Base-by-base conservation (phyloP, 2,113 vertebrate genomes). In the Bos indicus region DNA sequence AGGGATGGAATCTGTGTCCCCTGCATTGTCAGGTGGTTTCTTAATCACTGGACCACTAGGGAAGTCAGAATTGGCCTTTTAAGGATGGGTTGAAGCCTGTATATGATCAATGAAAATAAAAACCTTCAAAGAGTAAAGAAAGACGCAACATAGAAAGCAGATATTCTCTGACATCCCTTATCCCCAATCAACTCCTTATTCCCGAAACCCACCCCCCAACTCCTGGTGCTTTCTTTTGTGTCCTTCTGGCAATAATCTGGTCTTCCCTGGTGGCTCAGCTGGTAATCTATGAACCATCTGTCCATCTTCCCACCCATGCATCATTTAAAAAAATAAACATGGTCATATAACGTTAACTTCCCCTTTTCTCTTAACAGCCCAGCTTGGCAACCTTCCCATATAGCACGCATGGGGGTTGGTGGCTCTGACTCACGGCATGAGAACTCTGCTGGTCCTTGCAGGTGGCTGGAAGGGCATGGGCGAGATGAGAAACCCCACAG, bases 71-170 rank as follows among this genome's bases (percentile, higher is more conserved):
- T 12, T 95, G 60, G 59, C 23, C 59, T 74, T 94, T 28, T 19
- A 77, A 91, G 77, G 54, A 57, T 87, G 87, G 28, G 25, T 43
- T 52, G 54, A 91, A 83, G 13, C 16, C 30, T 83, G 25, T 56
- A 7, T 62, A 17, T 83, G 54, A 74, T 64, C 83, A 88, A 51
- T 46, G 71, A 67, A 91, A 95, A 48, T 17, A 40, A 85, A 97
- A 97, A 19, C 15, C 87, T 92, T 84, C 10, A n/a, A 92, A 54
- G 52, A 82, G n/a, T 19, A 64, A 84, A 87, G 87, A 64, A 94
- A 36, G 25, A 90, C 6, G 0, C 80, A 85, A 85, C 60, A 46
- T 84, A 77, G 83, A 64, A 87, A 60, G 56, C 30, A n/a, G 54
- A 48, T 83, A 23, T 60, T 78, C 56, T 43, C 36, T 48, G 67